These are phyloP conservation scores for Nibea albiflora DNA, from an alignment of 2,113 vertebrate genomes.

Conservation along the genomic window DNA sequence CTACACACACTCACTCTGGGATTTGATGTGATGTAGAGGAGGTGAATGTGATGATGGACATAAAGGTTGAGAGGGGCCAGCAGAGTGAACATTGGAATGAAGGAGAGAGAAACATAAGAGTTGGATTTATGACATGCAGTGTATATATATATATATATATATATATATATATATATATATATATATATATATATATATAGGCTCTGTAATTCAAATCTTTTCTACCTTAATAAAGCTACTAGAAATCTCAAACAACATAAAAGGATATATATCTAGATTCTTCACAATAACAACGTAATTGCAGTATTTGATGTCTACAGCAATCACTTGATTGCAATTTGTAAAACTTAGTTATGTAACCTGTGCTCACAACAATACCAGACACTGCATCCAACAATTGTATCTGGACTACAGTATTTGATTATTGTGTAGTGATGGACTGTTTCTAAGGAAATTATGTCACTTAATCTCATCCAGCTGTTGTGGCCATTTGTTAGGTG, in stretches of 20 bases:
- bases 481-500: constrained; percentile 31
- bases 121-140: constrained; percentile 12
- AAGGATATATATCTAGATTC: not conserved
- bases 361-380: not conserved
- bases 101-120: not conserved
- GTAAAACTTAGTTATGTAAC: constrained; percentile 3
- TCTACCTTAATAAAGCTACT: not conserved
- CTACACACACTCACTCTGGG: not conserved
- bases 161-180: too few species aligned
- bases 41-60: constrained; percentile 18
- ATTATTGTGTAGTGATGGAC: not conserved
- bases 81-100: not conserved
- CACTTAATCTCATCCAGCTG: constrained; percentile 39
- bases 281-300: not conserved
- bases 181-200: too few species aligned
- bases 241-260: not conserved
- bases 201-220: too few species aligned
- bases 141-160: not conserved
- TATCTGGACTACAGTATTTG: not conserved
- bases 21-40: constrained; percentile 15
- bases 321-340: constrained; percentile 15
- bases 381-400: not conserved
- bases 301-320: not conserved
- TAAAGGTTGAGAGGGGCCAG: constrained; percentile 10
- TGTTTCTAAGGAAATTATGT: constrained; percentile 29